phyloP scores from a whole-genome alignment of 2,113 vertebrate species.

The Heterocephalus glaber region DNA sequence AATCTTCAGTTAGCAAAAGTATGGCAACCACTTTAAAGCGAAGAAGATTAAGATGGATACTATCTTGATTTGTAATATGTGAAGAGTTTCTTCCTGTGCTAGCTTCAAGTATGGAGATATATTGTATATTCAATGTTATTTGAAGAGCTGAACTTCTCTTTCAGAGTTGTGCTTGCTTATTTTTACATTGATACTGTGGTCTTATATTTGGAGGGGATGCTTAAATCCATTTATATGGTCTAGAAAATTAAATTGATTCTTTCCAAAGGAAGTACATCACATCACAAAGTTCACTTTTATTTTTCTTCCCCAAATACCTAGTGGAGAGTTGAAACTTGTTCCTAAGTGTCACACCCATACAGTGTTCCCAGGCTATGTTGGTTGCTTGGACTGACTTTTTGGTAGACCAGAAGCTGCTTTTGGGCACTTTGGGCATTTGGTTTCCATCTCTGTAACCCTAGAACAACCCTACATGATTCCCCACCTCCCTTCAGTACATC shows the following conservation, averaged over 20 bases:
- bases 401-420: background rate
- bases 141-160: background rate
- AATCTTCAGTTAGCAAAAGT: background rate
- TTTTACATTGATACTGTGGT: background rate
- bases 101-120: background rate
- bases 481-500: no score
- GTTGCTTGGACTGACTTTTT: background rate
- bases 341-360: background rate
- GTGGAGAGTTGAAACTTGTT: background rate
- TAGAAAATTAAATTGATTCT: conserved; percentile 25
- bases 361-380: rapidly evolving
- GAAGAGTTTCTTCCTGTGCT: background rate
- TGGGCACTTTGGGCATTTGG: background rate
- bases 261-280: background rate
- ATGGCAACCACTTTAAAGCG: background rate
- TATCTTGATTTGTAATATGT: background rate
- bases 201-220: background rate
- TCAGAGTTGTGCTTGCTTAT: background rate
- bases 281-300: background rate
- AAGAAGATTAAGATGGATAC: background rate
- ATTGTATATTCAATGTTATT: background rate
- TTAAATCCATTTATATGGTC: background rate
- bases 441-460: background rate
- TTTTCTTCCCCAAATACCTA: background rate
- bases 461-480: no score